Percentiles rank a stretch among this genome's conserved stretches.
Evolutionary conservation across 2,113 vertebrate genomes (phyloP).

Genomic region (Chroicocephalus ridibundus): DNA sequence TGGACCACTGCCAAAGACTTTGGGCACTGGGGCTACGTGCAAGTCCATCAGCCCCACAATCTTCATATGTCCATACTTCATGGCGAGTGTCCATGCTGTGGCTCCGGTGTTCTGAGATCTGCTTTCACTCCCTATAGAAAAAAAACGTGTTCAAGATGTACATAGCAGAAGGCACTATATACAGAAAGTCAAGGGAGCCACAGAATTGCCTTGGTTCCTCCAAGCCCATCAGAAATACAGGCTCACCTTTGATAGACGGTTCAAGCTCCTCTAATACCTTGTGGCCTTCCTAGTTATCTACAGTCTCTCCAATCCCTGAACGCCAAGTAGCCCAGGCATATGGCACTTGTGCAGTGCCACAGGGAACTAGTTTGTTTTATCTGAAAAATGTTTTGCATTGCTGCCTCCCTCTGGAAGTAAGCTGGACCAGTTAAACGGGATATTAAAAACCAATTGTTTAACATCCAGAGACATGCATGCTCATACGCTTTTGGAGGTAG

Average conservation of each 20-base stretch:
- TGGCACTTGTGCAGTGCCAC: neutral
- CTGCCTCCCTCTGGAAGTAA: neutral
- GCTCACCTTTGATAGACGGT: neutral
- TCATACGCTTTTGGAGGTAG: neutral
- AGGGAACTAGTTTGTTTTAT: neutral
- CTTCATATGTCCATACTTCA: neutral
- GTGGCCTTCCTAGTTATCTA: neutral
- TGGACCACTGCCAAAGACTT: neutral
- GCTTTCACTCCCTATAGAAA: neutral
- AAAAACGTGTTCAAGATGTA: neutral
- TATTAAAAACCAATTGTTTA: neutral
- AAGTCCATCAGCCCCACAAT: neutral
- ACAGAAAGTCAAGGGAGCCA: neutral
- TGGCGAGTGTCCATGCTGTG: neutral
- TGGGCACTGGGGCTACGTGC: neutral
- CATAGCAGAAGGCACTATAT: neutral
- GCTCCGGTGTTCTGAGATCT: neutral
- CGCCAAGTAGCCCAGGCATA: neutral
- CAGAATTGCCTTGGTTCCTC: neutral
- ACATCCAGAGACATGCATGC: neutral
- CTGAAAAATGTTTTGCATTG: neutral
- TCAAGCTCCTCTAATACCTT: neutral
- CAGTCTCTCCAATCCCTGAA: neutral
- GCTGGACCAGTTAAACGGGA: neutral
- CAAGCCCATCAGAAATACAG: neutral